Evolutionary conservation across 2,113 vertebrate genomes (phyloP).

Genomic region (Colinus virginianus): DNA sequence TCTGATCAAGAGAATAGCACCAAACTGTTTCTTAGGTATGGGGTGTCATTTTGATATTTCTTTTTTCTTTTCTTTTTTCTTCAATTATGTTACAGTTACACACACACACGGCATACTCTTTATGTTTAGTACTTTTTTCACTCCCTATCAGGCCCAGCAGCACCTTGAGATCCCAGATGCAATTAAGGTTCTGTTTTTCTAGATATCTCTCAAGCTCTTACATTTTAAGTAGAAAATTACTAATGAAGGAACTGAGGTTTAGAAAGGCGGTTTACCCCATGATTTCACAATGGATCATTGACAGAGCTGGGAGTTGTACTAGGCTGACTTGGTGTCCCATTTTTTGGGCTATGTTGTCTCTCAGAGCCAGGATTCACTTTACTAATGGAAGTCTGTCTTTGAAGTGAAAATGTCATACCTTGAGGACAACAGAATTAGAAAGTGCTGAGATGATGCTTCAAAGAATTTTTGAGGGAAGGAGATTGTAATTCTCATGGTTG

Average conservation of each 20-base stretch:
- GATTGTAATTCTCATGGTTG: neutral
- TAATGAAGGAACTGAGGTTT: neutral
- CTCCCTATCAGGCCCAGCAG: neutral
- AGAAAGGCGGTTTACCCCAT: neutral
- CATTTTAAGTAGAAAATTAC: neutral
- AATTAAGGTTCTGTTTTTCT: neutral
- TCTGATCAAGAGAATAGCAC: neutral
- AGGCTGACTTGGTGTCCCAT: neutral
- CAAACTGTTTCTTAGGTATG: neutral
- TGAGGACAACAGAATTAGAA: neutral
- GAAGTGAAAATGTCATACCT: neutral
- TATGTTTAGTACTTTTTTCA: neutral
- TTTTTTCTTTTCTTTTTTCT: neutral
- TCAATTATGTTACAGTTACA: neutral
- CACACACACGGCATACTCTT: neutral
- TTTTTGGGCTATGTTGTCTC: neutral
- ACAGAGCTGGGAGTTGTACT: neutral
- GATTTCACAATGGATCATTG: neutral
- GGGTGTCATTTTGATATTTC: neutral
- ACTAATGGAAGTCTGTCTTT: neutral
- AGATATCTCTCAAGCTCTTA: neutral
- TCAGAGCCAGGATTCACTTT: neutral
- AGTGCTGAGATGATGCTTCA: neutral
- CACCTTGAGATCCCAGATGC: neutral
- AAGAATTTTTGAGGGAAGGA: neutral